These are phyloP conservation scores for Drosophila pseudoananassae DNA, from an alignment of 1,140 invertebrate genomes.

Conservation along the genomic window DNA sequence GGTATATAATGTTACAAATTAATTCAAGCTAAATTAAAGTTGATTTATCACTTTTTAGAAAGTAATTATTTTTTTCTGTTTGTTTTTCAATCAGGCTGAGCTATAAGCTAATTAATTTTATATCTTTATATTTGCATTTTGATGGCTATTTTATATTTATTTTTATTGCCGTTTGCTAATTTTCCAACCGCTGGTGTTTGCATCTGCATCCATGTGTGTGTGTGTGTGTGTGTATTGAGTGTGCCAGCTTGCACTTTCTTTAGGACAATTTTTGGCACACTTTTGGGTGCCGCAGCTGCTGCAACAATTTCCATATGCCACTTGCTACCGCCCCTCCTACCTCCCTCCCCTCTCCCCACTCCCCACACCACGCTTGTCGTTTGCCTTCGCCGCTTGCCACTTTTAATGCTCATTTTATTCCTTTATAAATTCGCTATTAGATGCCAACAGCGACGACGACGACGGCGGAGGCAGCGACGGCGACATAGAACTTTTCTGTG, in stretches of 20 bases:
- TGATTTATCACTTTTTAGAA: background rate
- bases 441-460: constrained; percentile 52
- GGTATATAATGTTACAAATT: too few species aligned
- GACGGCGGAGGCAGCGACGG: background rate
- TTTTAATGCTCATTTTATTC: constrained; percentile 79
- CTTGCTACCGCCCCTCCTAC: background rate
- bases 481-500: constrained; percentile 73
- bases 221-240: constrained; percentile 1
- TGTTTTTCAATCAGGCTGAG: too few species aligned
- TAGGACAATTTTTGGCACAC: constrained; percentile 60
- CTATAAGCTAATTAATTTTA: too few species aligned
- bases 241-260: constrained; percentile 26
- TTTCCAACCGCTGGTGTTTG: background rate
- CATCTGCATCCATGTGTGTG: background rate
- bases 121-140: too few species aligned
- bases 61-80: background rate
- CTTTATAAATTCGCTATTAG: constrained; percentile 77
- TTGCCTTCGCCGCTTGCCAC: constrained; percentile 26
- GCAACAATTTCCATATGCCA: constrained; percentile 47
- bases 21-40: background rate
- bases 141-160: background rate
- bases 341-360: background rate
- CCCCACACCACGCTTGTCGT: background rate
- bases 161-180: background rate
- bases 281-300: constrained; percentile 47